Percentiles rank a stretch among this genome's conserved stretches.
Evolutionary conservation across 1,140 invertebrate species (phyloP).

Genomic region (Sminthurides bifidus): DNA sequence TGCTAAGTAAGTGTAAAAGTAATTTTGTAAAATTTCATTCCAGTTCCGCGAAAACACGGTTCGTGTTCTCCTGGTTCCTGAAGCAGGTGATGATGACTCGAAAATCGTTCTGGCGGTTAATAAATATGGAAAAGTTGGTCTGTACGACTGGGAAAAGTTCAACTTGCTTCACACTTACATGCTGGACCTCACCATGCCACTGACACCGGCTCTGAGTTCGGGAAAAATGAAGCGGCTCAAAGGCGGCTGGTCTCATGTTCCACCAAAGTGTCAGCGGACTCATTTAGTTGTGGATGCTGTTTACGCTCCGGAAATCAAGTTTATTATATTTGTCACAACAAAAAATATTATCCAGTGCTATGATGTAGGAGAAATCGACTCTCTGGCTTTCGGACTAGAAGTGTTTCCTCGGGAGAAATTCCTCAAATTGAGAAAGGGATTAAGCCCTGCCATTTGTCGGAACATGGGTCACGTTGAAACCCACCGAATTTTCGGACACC

Average conservation of each 20-base stretch:
- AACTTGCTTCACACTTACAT: conserved; percentile 19
- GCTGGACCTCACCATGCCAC: conserved; percentile 26
- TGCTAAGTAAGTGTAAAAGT: neutral
- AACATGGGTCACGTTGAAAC: conserved; percentile 28
- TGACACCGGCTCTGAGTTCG: conserved; percentile 4
- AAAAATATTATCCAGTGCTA: conserved; percentile 26
- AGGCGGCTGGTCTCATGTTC: no score
- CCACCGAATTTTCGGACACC: conserved; percentile 21
- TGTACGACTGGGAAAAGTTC: conserved; percentile 23
- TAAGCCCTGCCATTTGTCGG: conserved; percentile 6
- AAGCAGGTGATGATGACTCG: no score
- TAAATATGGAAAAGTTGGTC: conserved; percentile 29
- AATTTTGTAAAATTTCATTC: neutral
- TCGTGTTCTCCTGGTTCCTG: conserved; percentile 20
- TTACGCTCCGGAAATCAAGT: conserved; percentile 14
- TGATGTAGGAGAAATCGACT: conserved; percentile 29
- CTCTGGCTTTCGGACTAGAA: conserved; percentile 20
- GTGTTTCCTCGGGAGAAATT: conserved; percentile 22
- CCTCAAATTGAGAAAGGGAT: conserved; percentile 4
- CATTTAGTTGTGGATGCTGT: conserved; percentile 29
- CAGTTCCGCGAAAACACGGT: conserved; percentile 30
- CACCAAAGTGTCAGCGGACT: conserved; percentile 24
- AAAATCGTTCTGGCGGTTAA: conserved; percentile 23
- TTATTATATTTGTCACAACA: conserved; percentile 22
- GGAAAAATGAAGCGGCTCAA: neutral